Conservation (phyloP, 2,888 invertebrate species). For the Clivina fossor region DNA sequence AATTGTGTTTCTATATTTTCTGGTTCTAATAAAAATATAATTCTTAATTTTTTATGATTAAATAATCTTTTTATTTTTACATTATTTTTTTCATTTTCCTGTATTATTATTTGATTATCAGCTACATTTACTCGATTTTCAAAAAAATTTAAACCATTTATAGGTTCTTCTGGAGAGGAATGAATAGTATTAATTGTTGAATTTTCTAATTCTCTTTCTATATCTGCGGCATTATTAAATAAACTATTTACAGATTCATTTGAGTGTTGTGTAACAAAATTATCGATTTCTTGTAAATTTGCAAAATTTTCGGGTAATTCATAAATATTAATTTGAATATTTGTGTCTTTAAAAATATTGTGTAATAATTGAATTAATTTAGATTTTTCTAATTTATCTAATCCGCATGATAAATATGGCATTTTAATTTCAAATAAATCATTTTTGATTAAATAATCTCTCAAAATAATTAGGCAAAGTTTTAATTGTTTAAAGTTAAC, state of each 20-base stretch:
- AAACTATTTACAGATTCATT: not conserved
- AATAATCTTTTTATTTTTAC: no score
- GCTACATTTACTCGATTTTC: conserved; percentile 6
- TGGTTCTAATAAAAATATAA: no score
- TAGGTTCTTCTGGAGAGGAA: not conserved
- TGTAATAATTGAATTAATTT: not conserved
- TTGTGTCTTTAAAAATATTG: not conserved
- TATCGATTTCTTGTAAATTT: no score
- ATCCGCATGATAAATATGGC: not conserved
- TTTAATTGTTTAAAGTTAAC: not conserved
- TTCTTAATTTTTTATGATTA: no score
- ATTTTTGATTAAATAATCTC: conserved; percentile 3
- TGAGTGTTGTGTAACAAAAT: no score
- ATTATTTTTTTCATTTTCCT: no score
- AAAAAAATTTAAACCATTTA: not conserved
- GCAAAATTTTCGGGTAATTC: conserved; percentile 19
- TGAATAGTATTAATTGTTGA: not conserved
- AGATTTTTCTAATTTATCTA: conserved; percentile 1
- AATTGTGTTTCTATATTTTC: no score
- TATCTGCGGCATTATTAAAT: not conserved
- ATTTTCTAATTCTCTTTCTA: not conserved
- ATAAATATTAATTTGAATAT: not conserved
- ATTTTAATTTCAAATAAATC: not conserved
- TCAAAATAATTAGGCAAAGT: not conserved
- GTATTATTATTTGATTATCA: no score